Base-by-base conservation (phyloP, 2,113 vertebrate genomes). In the Lepidothrix coronata region DNA sequence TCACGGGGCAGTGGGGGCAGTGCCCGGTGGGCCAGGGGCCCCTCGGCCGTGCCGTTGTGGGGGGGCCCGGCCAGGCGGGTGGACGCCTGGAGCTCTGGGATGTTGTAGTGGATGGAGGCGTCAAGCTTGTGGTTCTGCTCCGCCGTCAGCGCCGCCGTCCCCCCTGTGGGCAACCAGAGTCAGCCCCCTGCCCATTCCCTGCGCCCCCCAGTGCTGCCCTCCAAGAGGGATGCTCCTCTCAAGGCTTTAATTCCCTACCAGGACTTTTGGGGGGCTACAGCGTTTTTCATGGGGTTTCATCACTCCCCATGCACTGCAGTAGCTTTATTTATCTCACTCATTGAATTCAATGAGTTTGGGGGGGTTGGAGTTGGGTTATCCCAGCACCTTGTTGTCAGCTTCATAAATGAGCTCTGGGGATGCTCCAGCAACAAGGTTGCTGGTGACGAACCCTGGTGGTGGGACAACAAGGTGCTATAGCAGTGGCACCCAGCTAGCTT, bases 81-180 rank as follows among this genome's bases (percentile, higher is more conserved):
- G 30, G 98, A 93, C 12, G 98, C 97, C 97, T 99, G 99, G 77
- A 99, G 98, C 98, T 99, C 99, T 0, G 99, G 99, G 98, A 99
- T 99, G 99, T 99, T 99, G 98, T 99, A 99, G 98, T 99, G 99
- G 96, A 99, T 98, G 8, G 99, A 99, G 3, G 99, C 91, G 70
- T 99, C 99, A 4, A 98, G 97, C 28, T 98, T 98, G 96, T 99
- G 99, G 93, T 98, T 99, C 85, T 99, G 98, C 91, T 99, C 99
- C 0, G 99, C 98, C 12, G 97, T 98, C 72, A 98, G 96, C 54
- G 96, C 93, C 4, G 97, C 79, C 5, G 97, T 77, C 9, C 95
- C 98, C 77, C 98, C 99, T 99, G 87, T 7, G 43, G 57, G 81
- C 44, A 65, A n/a, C 31, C 7, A 44, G 37, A 2, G 8, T 96